These are phyloP conservation scores for Heterodera carotae DNA, from an alignment of 1,140 invertebrate species.

Conservation along the genomic window DNA sequence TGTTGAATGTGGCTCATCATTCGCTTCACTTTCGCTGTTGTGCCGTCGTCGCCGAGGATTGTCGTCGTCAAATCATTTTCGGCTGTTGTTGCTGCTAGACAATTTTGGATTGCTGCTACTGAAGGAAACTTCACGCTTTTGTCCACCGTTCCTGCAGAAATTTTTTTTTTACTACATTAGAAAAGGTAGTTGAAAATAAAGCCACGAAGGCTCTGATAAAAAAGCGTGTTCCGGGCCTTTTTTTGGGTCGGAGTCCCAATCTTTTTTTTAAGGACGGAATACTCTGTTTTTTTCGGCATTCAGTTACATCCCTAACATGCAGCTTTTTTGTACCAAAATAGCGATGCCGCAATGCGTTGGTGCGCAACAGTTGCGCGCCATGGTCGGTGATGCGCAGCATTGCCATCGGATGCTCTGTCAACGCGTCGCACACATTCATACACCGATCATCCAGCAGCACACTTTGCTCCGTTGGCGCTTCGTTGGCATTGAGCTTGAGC, in stretches of 20 bases:
- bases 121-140: constrained; percentile 1
- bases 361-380: constrained; percentile 6
- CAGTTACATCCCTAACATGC: too few relatives aligned
- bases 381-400: constrained; percentile 29
- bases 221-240: too few relatives aligned
- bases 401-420: constrained; percentile 31
- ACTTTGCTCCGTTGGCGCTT: constrained; percentile 1
- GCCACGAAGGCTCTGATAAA: too few relatives aligned
- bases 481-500: constrained; percentile 34
- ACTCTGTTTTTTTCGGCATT: too few relatives aligned
- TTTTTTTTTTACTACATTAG: too few relatives aligned
- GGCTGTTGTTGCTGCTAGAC: neutral
- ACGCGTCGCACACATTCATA: constrained; percentile 24
- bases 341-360: neutral
- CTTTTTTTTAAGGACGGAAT: too few relatives aligned
- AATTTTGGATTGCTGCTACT: too few relatives aligned
- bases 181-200: too few relatives aligned
- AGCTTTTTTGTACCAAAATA: neutral
- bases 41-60: too few relatives aligned
- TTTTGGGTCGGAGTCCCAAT: too few relatives aligned
- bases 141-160: constrained; percentile 13
- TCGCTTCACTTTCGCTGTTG: too few relatives aligned
- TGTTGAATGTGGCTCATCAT: neutral
- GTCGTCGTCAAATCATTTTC: too few relatives aligned
- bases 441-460: constrained; percentile 16